Evolutionary conservation across 1,140 invertebrate genomes (phyloP).

Genomic region (Lysiphlebus fabarum): DNA sequence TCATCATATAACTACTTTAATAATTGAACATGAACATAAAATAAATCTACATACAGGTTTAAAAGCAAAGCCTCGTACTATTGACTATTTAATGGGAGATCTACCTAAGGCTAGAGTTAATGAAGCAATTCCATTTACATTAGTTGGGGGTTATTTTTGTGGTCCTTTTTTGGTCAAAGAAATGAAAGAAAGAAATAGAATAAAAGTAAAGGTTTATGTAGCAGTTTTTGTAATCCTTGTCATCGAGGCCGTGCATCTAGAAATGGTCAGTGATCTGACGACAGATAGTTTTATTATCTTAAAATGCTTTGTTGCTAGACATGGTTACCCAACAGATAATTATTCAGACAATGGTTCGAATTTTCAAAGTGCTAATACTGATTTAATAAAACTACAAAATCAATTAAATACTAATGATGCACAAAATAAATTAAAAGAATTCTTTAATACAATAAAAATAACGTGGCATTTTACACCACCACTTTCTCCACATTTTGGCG

Average conservation of each 20-base stretch:
- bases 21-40: background rate
- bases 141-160: background rate
- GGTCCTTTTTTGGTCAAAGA: constrained; percentile 1
- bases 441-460: background rate
- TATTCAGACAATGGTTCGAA: constrained; percentile 4
- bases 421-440: background rate
- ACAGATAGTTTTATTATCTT: constrained; percentile 4
- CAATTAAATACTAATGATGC: background rate
- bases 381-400: background rate
- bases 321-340: background rate
- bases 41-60: too few relatives aligned
- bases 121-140: background rate
- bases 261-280: constrained; percentile 4
- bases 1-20: background rate
- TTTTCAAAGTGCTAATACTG: constrained; percentile 3
- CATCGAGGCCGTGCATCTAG: background rate
- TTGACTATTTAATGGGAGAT: constrained; percentile 13
- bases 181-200: background rate
- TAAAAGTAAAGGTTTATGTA: background rate
- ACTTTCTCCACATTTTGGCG: constrained; percentile 3
- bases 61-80: background rate
- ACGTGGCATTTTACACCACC: too few relatives aligned
- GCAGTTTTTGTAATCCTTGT: background rate
- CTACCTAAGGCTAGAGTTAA: background rate
- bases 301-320: background rate